A percentile compares a stretch with the other conserved stretches of the same genome.
phyloP scores from a whole-genome alignment of 2,888 invertebrate species.

The Drosophila testacea region DNA sequence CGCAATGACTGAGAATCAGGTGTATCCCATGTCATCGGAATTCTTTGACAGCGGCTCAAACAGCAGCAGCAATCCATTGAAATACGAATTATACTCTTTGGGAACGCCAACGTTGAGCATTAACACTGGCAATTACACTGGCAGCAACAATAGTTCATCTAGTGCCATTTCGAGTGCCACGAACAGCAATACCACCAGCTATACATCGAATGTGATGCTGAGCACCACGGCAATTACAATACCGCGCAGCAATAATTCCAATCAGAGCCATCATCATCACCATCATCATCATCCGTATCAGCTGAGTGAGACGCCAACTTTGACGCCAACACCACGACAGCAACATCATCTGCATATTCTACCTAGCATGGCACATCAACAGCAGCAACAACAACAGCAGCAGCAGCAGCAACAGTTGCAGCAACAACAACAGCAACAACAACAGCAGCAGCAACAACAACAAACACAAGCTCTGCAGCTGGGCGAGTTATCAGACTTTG shows the following conservation, averaged over 20 bases:
- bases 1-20: slow-evolving; percentile 85
- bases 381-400: slow-evolving; percentile 58
- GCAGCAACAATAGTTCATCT: slow-evolving; percentile 39
- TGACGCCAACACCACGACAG: slow-evolving; percentile 50
- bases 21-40: slow-evolving; percentile 85
- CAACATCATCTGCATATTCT: slow-evolving; percentile 70
- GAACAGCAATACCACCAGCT: slow-evolving; percentile 43
- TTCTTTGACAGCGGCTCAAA: slow-evolving; percentile 85
- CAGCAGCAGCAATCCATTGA: slow-evolving; percentile 83
- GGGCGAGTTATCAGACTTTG: slow-evolving; percentile 84
- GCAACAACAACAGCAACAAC: slow-evolving; percentile 71
- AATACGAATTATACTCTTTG: slow-evolving; percentile 83
- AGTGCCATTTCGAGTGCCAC: slow-evolving; percentile 32
- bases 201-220: slow-evolving; percentile 82
- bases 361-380: slow-evolving; percentile 75
- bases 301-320: slow-evolving; percentile 64
- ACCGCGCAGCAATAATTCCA: slow-evolving; percentile 83
- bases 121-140: slow-evolving; percentile 52
- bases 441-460: slow-evolving; percentile 51
- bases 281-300: slow-evolving; percentile 76
- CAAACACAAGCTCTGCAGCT: slow-evolving; percentile 70
- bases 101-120: slow-evolving; percentile 72
- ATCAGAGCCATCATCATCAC: slow-evolving; percentile 82
- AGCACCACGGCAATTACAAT: slow-evolving; percentile 83
- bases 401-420: slow-evolving; percentile 53